Evolutionary conservation across 1,140 invertebrate genomes (phyloP), one percentile per base, ranked within the genome.

Genomic region (Zophobas morio): DNA sequence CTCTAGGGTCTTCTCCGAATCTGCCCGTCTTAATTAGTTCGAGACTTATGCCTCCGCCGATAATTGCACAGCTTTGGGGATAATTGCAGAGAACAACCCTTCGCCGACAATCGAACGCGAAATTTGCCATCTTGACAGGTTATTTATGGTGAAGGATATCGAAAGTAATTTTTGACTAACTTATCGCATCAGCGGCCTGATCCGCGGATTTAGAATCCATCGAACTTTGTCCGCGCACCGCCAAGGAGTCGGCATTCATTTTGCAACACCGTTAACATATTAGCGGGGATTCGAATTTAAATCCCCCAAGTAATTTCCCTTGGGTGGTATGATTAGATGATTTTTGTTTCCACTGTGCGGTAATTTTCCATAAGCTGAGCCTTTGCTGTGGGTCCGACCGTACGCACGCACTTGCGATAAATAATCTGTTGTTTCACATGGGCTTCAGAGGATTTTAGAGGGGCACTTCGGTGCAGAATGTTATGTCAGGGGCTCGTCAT

Each of bases 111-210:
- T 57, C 34, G 54, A 20, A 6, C 35, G 36, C 32, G 33, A 20
- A 53, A 53, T 39, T 4, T 6, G 56, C 36, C 36, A 4, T 66
- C 20, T 32, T 66, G 60, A 66, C 60, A 42, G 60, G 60, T 66
- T 66, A 66, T 40, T 66, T 66, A 42, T 42, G n/a, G 60, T 20
- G 6, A 1, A 2, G 57, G 57, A 63, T 63, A 63, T 5, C 37
- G 60, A 40, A 42, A 66, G 60, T 66, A 66, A 66, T 66, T 66
- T 66, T 66, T 66, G 60, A 66, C 36, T 66, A 42, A 66, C n/a
- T 66, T 66, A 66, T 66, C 60, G 60, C 60, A 66, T 66, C 60
- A 66, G 60, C 60, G 39, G 37, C 42, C 60, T 66, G 60, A 66
- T 66, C 60, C 60, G 1, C 37, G 60, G 60, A 66, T 66, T 66